Base-by-base conservation (phyloP, 2,888 invertebrate species). In the Synergus itoensis region DNA sequence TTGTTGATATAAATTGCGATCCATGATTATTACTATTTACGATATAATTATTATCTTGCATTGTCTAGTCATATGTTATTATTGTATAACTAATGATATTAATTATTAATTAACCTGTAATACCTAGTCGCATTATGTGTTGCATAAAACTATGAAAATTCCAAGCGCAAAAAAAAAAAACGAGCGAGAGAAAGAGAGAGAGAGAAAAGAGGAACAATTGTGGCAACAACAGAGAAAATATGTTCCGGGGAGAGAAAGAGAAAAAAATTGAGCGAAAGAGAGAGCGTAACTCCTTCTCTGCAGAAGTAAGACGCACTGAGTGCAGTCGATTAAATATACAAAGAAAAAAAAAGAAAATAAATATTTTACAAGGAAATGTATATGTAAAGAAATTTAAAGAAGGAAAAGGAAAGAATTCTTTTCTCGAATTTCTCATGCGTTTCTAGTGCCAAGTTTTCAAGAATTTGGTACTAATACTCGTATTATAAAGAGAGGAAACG, bases 101-200 rank as follows among this genome's bases (percentile, higher is more conserved):
- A 91, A 91, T 91, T 91, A 92, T 92, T 91, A 91, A 91, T 92
- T 91, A 92, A 91, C 89, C 91, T 91, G 91, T 92, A 91, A 89
- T 91, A 92, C 90, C 91, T 92, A 92, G 91, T 91, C 91, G 91
- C 91, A 91, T 92, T 92, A 92, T 91, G 91, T 91, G 92, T 92
- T 92, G 91, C 91, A 89, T 91, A 90, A 87, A 88, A 88, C 84
- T 87, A 88, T 83, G 85, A 86, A 87, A 89, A 86, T 87, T 83
- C 87, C 84, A 88, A 85, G 82, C 84, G 84, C 86, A 87, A 87
- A 87, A 86, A 87, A 81, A 80, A 77, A 76, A 83, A 80, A 81
- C 77, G 80, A 79, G 77, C 45, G 64, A 60, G 78, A 40, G 79
- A 85, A 64, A 80, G 69, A 82, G 76, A 73, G 79, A 77, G 65